Percentiles rank a stretch among this genome's conserved stretches.
Conservation (phyloP, 2,888 invertebrate genomes). For the Odontomyia ornata region DNA sequence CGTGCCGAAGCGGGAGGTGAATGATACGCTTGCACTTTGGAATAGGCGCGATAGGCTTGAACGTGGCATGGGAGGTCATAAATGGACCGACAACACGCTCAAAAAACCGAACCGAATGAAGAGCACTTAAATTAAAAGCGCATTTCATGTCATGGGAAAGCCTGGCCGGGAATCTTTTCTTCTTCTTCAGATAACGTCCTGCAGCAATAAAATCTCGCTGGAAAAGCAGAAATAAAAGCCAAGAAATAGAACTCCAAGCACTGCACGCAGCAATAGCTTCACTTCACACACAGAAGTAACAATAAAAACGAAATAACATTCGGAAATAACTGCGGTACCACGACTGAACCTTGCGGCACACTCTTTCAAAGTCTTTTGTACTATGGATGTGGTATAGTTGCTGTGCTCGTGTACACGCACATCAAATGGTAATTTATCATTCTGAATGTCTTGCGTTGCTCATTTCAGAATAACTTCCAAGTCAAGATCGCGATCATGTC, state of each 20-base stretch:
- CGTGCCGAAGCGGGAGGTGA: background rate
- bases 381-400: background rate
- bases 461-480: background rate
- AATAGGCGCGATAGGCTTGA: background rate
- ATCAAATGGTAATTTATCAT: conserved; percentile 39
- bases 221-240: background rate
- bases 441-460: background rate
- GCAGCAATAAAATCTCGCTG: background rate
- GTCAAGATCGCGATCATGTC: conserved; percentile 29
- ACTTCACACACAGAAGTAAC: background rate
- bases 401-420: conserved; percentile 27
- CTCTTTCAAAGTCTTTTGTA: background rate
- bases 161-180: background rate
- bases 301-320: background rate
- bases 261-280: background rate
- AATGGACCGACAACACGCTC: background rate
- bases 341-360: conserved; percentile 10
- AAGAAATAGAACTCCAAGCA: background rate
- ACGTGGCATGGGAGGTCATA: background rate
- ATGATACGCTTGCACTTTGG: background rate
- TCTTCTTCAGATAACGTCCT: background rate
- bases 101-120: background rate
- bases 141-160: background rate
- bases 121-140: conserved; percentile 4
- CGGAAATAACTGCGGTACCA: conserved; percentile 7